Percentiles rank a stretch among this genome's conserved stretches.
phyloP scores from a whole-genome alignment of 2,113 vertebrate genomes.

The Tautogolabrus adspersus region DNA sequence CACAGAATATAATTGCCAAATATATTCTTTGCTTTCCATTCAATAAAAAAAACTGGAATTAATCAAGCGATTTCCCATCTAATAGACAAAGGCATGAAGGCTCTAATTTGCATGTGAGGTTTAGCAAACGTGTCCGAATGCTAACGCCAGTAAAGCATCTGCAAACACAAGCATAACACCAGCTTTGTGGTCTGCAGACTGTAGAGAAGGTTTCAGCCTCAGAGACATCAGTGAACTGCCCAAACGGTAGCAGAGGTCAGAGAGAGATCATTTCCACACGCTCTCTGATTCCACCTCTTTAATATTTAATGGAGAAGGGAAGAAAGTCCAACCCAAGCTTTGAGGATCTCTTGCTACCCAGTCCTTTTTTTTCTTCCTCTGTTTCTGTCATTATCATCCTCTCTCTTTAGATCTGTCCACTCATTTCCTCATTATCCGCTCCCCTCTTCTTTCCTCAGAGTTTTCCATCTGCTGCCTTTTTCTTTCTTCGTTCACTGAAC shows the following conservation, averaged over 20 bases:
- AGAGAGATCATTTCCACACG: constrained; percentile 46
- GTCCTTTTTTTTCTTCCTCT: background rate
- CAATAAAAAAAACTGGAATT: background rate
- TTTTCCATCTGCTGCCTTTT: constrained; percentile 1
- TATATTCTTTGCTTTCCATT: background rate
- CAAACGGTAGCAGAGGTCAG: constrained; percentile 59
- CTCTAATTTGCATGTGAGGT: background rate
- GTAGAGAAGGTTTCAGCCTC: constrained; percentile 23
- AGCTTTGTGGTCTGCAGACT: background rate
- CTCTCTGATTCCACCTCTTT: constrained; percentile 59
- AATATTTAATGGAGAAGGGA: constrained; percentile 68
- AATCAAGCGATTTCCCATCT: background rate
- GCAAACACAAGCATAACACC: background rate
- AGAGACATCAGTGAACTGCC: constrained; percentile 41
- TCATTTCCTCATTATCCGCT: background rate
- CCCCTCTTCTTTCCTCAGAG: background rate
- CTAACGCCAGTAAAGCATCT: background rate
- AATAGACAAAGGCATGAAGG: background rate
- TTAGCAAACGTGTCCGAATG: background rate
- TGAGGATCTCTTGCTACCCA: constrained; percentile 16
- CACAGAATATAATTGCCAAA: background rate
- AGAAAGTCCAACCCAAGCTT: constrained; percentile 35
- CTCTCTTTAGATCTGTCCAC: background rate
- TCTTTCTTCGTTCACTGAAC: background rate
- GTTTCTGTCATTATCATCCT: background rate